These are phyloP conservation scores for Luperina testacea DNA, from an alignment of 2,888 invertebrate genomes.

Conservation along the genomic window DNA sequence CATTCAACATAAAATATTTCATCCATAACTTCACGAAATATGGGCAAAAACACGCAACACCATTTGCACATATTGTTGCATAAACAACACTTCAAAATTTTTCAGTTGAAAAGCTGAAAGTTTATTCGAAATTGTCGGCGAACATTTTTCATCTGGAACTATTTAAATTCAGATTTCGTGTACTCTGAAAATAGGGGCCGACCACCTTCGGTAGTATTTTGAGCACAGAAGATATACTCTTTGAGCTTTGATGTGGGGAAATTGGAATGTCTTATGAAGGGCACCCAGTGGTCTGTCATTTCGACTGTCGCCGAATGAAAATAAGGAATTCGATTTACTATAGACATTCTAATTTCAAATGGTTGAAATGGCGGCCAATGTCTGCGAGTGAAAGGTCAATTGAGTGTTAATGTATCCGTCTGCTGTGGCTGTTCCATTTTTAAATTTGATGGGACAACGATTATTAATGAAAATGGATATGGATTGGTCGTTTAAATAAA, in stretches of 20 bases:
- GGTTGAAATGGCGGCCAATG: slow-evolving; percentile 5
- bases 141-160: slow-evolving; percentile 54
- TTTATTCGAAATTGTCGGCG: slow-evolving; percentile 49
- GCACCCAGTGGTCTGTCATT: slow-evolving; percentile 1
- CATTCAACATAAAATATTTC: slow-evolving; percentile 19
- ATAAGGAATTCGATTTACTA: slow-evolving; percentile 6
- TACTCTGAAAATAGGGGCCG: slow-evolving; percentile 31
- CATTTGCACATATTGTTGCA: slow-evolving; percentile 45
- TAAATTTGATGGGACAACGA: neutral
- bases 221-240: neutral
- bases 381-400: neutral
- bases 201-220: slow-evolving; percentile 40
- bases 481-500: neutral
- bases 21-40: slow-evolving; percentile 26
- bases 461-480: neutral
- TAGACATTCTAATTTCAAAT: slow-evolving; percentile 12
- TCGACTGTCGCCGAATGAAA: slow-evolving; percentile 10
- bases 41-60: slow-evolving; percentile 31
- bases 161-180: slow-evolving; percentile 57
- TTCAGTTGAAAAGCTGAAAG: slow-evolving; percentile 52
- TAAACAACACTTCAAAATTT: slow-evolving; percentile 50
- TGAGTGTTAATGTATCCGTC: slow-evolving; percentile 3
- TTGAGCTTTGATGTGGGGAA: slow-evolving; percentile 47
- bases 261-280: slow-evolving; percentile 36
- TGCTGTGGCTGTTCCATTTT: neutral